Base-by-base conservation (phyloP, 92 coral and sea anemone genomes). In the Montipora capitata region DNA sequence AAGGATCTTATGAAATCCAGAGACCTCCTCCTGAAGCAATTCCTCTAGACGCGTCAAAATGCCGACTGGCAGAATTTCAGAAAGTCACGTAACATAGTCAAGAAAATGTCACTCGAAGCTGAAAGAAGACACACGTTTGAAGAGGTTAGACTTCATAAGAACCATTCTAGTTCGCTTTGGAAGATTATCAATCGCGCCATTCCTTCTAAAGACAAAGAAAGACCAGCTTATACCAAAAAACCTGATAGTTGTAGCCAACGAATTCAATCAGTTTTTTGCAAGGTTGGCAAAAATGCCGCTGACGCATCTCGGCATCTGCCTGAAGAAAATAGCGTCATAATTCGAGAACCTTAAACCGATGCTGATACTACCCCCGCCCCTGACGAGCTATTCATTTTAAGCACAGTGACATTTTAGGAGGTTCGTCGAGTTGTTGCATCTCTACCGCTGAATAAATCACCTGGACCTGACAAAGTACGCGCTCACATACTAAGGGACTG, bases 351-450 rank as follows among this genome's bases (percentile, higher is more conserved):
- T 42, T 73, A 59, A 17, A 48, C 38, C 3, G 43, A 65, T 42
- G 1, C 64, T n/a, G 39, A 54, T 65, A 65, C 40, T 65, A 17
- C 6, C 82, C 16, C n/a, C 35, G 17, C 80, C 12, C 56, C 64
- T 20, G 80, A 41, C 18, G 88, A 91, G 44, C 73, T 65, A 40
- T 81, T 87, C 45, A 81, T n/a, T 72, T 40, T 91, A 4, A 91
- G 43, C 16, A 56, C 88, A 42, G 89, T 87, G n/a, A 51, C 91
- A 73, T n/a, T 41, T 73, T 27, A 73, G 78, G 78, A 73, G 39
- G 78, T 73, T n/a, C 78, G 62, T 10, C 91, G 76, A 44, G 76
- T 74, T 59, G 35, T 87, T 5, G 43, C 77, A 67, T 74, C 88
- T 62, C 35, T 87, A 77, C 85, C 89, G 12, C 51, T 59, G 39